These are phyloP conservation scores for Drosophila tropicalis DNA, from an alignment of 1,140 invertebrate genomes.

Conservation along the genomic window DNA sequence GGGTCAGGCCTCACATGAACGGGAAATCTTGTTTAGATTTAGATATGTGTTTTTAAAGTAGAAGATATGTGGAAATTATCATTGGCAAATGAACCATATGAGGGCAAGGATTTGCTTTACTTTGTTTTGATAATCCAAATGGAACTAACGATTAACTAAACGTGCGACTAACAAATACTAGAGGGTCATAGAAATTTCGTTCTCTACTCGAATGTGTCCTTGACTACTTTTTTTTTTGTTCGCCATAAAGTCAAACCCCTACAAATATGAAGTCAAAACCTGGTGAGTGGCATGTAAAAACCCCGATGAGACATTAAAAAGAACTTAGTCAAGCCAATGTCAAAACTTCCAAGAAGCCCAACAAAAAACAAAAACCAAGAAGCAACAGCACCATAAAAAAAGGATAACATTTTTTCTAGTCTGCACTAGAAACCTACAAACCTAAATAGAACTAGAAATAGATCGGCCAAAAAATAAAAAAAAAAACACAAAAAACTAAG, in stretches of 20 bases:
- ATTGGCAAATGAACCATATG: conserved; percentile 7
- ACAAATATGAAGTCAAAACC: conserved; percentile 77
- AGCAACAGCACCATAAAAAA: neutral
- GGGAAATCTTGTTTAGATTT: conserved; percentile 20
- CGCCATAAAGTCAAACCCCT: conserved; percentile 70
- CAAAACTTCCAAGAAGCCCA: conserved; percentile 38
- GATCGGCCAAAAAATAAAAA: conserved; percentile 53
- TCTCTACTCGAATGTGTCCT: neutral
- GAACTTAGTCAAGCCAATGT: conserved; percentile 34
- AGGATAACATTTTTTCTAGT: conserved; percentile 2
- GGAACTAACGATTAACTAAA: no score
- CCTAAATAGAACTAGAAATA: conserved; percentile 69
- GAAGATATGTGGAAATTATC: neutral
- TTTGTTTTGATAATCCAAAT: no score
- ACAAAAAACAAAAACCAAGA: conserved; percentile 31
- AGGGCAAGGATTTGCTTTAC: neutral
- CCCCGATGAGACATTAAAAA: conserved; percentile 45
- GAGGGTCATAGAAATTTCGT: no score
- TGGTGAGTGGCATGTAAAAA: conserved; percentile 39
- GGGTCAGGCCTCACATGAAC: conserved; percentile 4
- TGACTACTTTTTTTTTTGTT: neutral
- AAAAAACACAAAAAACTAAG: conserved; percentile 25
- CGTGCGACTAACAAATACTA: neutral
- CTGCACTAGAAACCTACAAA: conserved; percentile 78
- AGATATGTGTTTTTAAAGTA: neutral